Percentiles rank a stretch among this genome's conserved stretches.
phyloP scores from a whole-genome alignment of 2,888 invertebrate genomes.

The Exephanes ischioxanthus region DNA sequence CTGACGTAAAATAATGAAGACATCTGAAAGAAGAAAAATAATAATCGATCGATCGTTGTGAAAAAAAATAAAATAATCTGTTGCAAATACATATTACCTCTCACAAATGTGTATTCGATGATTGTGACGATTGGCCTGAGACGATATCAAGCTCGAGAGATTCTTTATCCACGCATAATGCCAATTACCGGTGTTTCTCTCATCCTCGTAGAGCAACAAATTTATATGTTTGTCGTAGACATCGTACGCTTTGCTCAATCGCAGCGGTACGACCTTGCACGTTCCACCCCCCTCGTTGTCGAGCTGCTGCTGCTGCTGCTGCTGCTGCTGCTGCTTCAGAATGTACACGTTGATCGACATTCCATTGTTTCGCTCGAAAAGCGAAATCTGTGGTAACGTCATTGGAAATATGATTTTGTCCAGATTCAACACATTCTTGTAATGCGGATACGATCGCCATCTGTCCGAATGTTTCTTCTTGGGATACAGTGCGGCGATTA shows the following conservation, averaged over 20 bases:
- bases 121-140: background rate
- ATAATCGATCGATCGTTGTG: no score
- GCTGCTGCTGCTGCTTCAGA: background rate
- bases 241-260: background rate
- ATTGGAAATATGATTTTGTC: slow-evolving; percentile 12
- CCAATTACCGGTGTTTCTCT: background rate
- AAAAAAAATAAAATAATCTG: no score
- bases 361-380: background rate
- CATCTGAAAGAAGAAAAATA: no score
- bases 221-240: background rate
- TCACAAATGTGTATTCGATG: background rate
- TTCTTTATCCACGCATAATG: background rate
- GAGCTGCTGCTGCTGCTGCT: no score
- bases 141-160: background rate
- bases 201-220: background rate
- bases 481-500: slow-evolving; percentile 45
- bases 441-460: slow-evolving; percentile 21
- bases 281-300: background rate
- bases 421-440: slow-evolving; percentile 4
- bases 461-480: background rate
- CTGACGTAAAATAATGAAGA: no score
- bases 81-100: background rate
- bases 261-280: background rate
- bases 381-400: background rate
- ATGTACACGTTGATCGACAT: background rate